Evolutionary conservation across 2,113 vertebrate species (phyloP), one percentile per base, ranked within the genome.

Genomic region (Pteruthius melanotis): DNA sequence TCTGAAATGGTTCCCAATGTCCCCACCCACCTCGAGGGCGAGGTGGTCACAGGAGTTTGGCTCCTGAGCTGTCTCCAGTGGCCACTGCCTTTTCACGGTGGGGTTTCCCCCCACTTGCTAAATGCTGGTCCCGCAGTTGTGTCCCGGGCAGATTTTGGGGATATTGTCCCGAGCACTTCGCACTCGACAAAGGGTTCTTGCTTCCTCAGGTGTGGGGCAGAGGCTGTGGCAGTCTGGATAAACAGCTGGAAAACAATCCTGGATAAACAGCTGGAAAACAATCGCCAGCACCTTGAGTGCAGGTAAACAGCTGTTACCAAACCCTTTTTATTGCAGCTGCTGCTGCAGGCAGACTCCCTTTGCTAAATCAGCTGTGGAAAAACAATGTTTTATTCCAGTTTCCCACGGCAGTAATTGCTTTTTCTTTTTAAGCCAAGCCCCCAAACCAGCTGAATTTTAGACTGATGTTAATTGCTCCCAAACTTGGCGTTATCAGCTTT

Each of bases 401-500:
- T 90, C 68, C 65, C 90, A 81, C 85, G 74, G 59, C 37, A 77
- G 76, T 88, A 88, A 92, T 94, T 92, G 82, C 79, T 56, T 81
- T 95, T 96, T 93, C 64, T 89, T 96, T 95, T 90, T 69, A 83
- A 90, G 68, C 69, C 6, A 40, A 90, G 60, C 64, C 71, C 94
- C 64, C 16, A 15, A 93, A 92, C 23, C 83, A 40, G 42, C 37
- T 56, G 83, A 92, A 94, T 94, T 92, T 92, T 68, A 83, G 93
- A 74, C 59, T 74, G 87, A 96, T 94, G 75, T 81, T 96, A 94
- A 93, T 96, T 96, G 93, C 90, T 59, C 56, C 85, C 76, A 63
- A 87, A 81, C 79, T 81, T 93, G 83, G 60, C 69, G 83, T 90
- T 93, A 94, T 90, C 93, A 88, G 81, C 78, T 90, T 83, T 23